phyloP scores from a whole-genome alignment of 2,113 vertebrate genomes.

The Dromas ardeola region DNA sequence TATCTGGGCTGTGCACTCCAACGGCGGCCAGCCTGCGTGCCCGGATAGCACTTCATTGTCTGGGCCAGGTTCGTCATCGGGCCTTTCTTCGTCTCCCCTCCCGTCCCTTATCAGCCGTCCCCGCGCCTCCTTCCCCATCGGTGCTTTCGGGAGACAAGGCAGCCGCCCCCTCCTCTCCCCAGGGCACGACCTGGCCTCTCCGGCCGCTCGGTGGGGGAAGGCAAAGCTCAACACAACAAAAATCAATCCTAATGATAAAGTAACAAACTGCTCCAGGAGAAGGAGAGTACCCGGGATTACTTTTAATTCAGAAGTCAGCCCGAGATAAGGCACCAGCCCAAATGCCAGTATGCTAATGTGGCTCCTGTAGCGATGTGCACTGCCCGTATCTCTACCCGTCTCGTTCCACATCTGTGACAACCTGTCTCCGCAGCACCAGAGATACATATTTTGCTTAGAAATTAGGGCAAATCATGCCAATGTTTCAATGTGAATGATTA shows the following conservation, averaged over 20 bases:
- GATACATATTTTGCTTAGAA: constrained; percentile 29
- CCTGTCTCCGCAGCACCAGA: background rate
- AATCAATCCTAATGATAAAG: background rate
- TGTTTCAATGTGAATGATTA: background rate
- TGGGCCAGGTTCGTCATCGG: background rate
- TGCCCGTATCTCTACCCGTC: background rate
- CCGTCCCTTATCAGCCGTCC: background rate
- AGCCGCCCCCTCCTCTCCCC: background rate
- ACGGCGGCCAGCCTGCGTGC: background rate
- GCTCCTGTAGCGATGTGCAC: background rate
- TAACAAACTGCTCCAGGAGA: background rate
- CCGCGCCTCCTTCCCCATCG: accelerated
- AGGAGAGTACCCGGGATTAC: background rate
- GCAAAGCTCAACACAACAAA: background rate
- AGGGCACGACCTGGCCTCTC: background rate
- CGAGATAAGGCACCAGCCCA: background rate
- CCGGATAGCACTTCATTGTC: background rate
- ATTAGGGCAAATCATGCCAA: background rate
- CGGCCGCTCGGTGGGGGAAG: accelerated
- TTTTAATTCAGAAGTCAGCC: constrained; percentile 25
- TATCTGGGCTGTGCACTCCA: constrained; percentile 33
- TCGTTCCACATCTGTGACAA: constrained; percentile 7
- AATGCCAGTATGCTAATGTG: constrained; percentile 57
- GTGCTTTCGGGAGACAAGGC: constrained; percentile 15
- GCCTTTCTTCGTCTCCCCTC: constrained; percentile 36